phyloP scores from a whole-genome alignment of 2,888 invertebrate species.

The Rhagonycha lutea region DNA sequence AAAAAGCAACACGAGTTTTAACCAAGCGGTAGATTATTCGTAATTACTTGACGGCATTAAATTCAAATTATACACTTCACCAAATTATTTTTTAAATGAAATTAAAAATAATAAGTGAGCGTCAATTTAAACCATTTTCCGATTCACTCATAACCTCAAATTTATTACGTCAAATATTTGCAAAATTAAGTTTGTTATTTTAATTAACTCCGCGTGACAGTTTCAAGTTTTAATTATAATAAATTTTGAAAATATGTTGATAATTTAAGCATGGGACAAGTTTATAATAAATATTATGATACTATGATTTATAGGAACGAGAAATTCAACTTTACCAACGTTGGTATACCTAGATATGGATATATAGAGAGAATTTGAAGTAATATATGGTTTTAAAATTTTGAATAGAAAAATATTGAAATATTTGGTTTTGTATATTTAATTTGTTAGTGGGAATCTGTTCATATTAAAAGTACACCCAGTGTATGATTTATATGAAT shows the following conservation, averaged over 20 bases:
- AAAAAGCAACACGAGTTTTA: background rate
- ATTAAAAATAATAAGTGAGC: background rate
- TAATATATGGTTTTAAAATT: background rate
- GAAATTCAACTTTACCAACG: background rate
- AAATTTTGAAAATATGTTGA: background rate
- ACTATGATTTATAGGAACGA: background rate
- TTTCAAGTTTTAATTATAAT: background rate
- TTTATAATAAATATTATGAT: background rate
- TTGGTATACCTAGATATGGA: background rate
- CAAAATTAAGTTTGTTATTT: background rate
- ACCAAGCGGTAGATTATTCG: background rate
- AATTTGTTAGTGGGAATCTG: background rate
- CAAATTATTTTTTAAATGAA: background rate
- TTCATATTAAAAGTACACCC: conserved; percentile 22
- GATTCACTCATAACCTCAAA: background rate
- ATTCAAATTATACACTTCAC: background rate
- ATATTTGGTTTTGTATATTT: background rate
- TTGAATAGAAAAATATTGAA: background rate
- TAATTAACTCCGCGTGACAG: background rate
- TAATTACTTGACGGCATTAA: background rate
- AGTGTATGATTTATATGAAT: conserved; percentile 35
- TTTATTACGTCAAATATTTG: background rate
- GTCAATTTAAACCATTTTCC: background rate
- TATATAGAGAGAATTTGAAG: background rate
- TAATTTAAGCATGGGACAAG: background rate